These are phyloP conservation scores for Cygnus buccinator DNA, from an alignment of 2,113 vertebrate species.

Conservation along the genomic window DNA sequence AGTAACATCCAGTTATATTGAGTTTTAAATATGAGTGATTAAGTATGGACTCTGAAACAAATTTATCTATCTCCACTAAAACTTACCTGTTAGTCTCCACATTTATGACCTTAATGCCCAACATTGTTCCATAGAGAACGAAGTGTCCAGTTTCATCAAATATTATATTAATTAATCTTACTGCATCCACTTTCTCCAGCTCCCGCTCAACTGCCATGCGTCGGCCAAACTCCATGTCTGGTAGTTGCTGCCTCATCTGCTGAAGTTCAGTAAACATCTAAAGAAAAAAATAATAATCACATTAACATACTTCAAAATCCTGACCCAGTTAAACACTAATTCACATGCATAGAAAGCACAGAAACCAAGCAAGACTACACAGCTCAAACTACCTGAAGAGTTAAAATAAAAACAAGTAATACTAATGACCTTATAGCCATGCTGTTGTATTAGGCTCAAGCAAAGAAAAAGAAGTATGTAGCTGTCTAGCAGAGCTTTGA, in stretches of 20 bases:
- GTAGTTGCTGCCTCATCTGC: conserved; percentile 98
- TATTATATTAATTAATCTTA: conserved; percentile 92
- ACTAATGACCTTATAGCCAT: background rate
- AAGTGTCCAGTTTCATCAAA: conserved; percentile 99
- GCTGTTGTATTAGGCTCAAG: background rate
- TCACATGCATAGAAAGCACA: background rate
- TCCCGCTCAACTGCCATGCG: conserved; percentile 97
- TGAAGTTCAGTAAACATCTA: conserved; percentile 99
- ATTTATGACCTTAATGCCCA: conserved; percentile 99
- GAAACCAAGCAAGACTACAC: background rate
- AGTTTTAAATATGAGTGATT: background rate
- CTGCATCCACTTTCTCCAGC: conserved; percentile 94
- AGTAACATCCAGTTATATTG: background rate
- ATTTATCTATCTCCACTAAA: background rate
- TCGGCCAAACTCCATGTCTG: conserved; percentile 98
- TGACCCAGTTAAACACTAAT: background rate
- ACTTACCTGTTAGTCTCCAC: conserved; percentile 96
- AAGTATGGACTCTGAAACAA: background rate
- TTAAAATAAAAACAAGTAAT: background rate
- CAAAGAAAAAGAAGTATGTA: background rate
- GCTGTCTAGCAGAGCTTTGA: background rate
- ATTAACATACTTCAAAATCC: background rate
- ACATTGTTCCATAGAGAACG: conserved; percentile 96
- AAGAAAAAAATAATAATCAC: background rate
- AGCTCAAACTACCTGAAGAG: background rate